Percentiles rank a stretch among this genome's conserved stretches.
These are phyloP conservation scores for Yoshiicerus persimilis DNA, from an alignment of 1,140 invertebrate species.

Conservation along the genomic window DNA sequence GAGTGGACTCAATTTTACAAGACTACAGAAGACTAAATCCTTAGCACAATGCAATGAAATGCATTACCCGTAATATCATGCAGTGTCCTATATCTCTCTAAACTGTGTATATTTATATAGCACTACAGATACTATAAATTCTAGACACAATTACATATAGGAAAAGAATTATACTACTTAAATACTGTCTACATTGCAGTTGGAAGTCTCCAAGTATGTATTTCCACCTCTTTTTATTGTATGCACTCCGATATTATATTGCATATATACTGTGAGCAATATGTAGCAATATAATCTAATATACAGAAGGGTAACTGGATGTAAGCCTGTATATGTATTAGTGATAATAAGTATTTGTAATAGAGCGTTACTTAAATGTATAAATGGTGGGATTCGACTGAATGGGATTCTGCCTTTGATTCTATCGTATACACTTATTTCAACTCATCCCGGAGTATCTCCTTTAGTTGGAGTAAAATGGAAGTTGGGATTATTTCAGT, in stretches of 20 bases:
- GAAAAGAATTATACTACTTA: too few species aligned
- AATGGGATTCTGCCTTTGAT: neutral
- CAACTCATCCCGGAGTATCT: neutral
- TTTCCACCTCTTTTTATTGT: too few species aligned
- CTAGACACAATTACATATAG: too few species aligned
- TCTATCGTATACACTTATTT: neutral
- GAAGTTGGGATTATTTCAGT: neutral
- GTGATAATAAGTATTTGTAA: neutral
- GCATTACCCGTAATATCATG: neutral
- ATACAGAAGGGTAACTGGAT: neutral
- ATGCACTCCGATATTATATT: too few species aligned
- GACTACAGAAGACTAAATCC: conserved; percentile 15
- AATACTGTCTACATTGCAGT: too few species aligned
- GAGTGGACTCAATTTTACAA: conserved; percentile 10
- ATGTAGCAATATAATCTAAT: neutral
- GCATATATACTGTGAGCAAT: too few species aligned
- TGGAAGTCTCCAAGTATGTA: too few species aligned
- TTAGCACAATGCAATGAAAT: neutral
- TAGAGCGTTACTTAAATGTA: neutral
- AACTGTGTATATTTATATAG: neutral
- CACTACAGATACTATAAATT: too few species aligned
- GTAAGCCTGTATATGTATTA: neutral
- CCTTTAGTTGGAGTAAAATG: neutral
- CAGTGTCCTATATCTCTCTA: neutral
- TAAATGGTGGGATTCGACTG: neutral